These are phyloP conservation scores for Phlogophora meticulosa DNA, from an alignment of 2,888 invertebrate genomes.

Conservation along the genomic window DNA sequence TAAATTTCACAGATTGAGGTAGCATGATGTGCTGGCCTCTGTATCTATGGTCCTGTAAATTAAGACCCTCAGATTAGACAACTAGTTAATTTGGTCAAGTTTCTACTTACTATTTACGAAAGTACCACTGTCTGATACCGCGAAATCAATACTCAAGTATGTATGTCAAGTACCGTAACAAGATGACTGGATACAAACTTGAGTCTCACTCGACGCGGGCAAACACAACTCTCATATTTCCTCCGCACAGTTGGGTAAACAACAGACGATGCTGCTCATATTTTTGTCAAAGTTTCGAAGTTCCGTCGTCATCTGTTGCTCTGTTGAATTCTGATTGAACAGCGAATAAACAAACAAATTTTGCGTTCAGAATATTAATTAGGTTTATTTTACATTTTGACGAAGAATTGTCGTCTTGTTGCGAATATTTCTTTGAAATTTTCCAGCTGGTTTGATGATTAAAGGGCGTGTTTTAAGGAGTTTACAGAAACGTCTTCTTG, in stretches of 20 bases:
- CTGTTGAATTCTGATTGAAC: constrained; percentile 49
- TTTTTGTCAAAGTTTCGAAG: constrained; percentile 47
- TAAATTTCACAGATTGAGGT: too few relatives aligned
- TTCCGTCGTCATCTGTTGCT: constrained; percentile 48
- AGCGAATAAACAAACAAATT: constrained; percentile 51
- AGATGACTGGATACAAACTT: constrained; percentile 10
- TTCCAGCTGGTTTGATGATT: constrained; percentile 19
- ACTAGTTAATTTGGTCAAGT: too few relatives aligned
- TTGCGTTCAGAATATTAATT: constrained; percentile 43
- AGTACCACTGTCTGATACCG: too few relatives aligned
- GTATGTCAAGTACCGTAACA: not conserved
- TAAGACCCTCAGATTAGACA: too few relatives aligned
- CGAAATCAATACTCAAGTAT: constrained; percentile 3
- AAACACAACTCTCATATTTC: constrained; percentile 7
- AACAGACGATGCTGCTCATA: constrained; percentile 25
- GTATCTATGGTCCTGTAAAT: too few relatives aligned
- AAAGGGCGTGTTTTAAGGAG: not conserved
- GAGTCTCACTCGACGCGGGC: constrained; percentile 10
- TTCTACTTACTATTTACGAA: too few relatives aligned
- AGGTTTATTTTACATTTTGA: constrained; percentile 36
- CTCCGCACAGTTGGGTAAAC: constrained; percentile 18
- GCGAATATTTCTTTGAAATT: constrained; percentile 20
- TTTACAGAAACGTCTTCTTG: not conserved
- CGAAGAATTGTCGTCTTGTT: constrained; percentile 15
- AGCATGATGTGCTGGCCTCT: too few relatives aligned